A percentile compares a stretch with the other conserved stretches of the same genome.
Conservation (phyloP, 2,113 vertebrate species). For the Etia nguti region DNA sequence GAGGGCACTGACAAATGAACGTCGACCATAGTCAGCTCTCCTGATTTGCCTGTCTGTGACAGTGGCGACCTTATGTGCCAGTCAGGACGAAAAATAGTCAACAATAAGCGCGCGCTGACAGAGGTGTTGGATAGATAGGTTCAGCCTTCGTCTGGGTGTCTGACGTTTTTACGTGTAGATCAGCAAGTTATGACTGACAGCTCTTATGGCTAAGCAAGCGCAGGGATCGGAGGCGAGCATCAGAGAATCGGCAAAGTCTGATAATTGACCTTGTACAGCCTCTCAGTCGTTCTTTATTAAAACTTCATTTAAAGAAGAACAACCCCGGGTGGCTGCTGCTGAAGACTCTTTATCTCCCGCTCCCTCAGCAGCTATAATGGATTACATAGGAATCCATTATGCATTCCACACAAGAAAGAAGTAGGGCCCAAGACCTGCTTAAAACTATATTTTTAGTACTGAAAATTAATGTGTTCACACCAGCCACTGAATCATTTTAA, state of each 20-base stretch:
- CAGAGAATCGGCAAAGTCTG: slow-evolving; percentile 54
- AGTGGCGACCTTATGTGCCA: slow-evolving; percentile 73
- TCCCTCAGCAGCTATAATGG: slow-evolving; percentile 69
- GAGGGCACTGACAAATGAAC: slow-evolving; percentile 69
- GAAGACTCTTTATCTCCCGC: slow-evolving; percentile 60
- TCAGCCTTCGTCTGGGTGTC: slow-evolving; percentile 66
- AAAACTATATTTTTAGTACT: slow-evolving; percentile 86
- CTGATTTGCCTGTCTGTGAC: slow-evolving; percentile 68
- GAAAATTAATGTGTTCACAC: slow-evolving; percentile 80
- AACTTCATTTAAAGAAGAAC: slow-evolving; percentile 83
- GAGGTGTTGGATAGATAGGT: slow-evolving; percentile 62
- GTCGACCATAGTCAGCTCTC: slow-evolving; percentile 43
- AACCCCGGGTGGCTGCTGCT: slow-evolving; percentile 71
- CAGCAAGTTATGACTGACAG: slow-evolving; percentile 68
- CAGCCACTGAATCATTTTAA: slow-evolving; percentile 83
- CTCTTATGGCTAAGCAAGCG: slow-evolving; percentile 70
- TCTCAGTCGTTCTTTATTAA: slow-evolving; percentile 78
- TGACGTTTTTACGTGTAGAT: slow-evolving; percentile 66
- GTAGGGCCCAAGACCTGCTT: slow-evolving; percentile 72
- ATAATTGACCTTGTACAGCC: slow-evolving; percentile 78
- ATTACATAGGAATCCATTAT: slow-evolving; percentile 79
- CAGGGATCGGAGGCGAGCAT: slow-evolving; percentile 29
- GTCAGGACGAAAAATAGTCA: slow-evolving; percentile 75
- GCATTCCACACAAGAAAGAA: slow-evolving; percentile 69
- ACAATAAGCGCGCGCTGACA: slow-evolving; percentile 55